Evolutionary conservation across 2,797 vertebrate species (phyloP), one percentile per base, ranked within the genome.

Genomic region (Propithecus perrieri): DNA sequence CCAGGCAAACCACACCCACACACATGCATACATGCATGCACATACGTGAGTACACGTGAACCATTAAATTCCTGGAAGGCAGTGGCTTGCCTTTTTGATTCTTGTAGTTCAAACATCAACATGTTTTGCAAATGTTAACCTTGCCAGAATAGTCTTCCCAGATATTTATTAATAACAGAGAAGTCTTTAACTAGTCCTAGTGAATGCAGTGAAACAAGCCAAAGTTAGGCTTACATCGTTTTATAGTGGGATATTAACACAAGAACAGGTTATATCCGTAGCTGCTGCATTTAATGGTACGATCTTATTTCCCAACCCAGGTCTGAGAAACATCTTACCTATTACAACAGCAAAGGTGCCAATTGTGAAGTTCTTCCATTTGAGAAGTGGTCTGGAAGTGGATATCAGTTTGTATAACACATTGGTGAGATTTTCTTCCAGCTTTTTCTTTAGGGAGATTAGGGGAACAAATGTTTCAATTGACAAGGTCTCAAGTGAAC

Each of bases 401-500:
- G 99, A 99, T 98, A 99, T 99, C 97, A 99, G 99, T 98, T 99
- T 99, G 92, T 99, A 99, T 98, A 99, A 99, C 98, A 99, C 99
- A 87, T 98, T 99, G 99, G 99, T 99, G 98, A 98, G 98, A 67
- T 85, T 90, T 78, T 69, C 50, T 95, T 17, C 2, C 84, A 38
- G 67, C 46, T 65, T 92, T 91, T 75, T 80, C 84, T 93, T 53
- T 2, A 95, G 38, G 35, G 65, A 89, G 28, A 41, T 78, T 10
- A 81, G 59, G 85, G 81, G 28, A 92, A 59, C 28, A 41, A 43
- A 38, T 65, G 4, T 78, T 59, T 93, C 61, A 26, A 28, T 79
- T 81, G 79, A 20, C 4, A 67, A 74, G 84, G 38, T 69, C 26
- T 65, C 55, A 84, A 88, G n/a, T 41, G 46, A 93, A 24, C 38